Percentiles rank a stretch among this genome's conserved stretches.
These are phyloP conservation scores for Botrylloides violaceus DNA, from an alignment of 23 tunicate genomes.

Conservation along the genomic window DNA sequence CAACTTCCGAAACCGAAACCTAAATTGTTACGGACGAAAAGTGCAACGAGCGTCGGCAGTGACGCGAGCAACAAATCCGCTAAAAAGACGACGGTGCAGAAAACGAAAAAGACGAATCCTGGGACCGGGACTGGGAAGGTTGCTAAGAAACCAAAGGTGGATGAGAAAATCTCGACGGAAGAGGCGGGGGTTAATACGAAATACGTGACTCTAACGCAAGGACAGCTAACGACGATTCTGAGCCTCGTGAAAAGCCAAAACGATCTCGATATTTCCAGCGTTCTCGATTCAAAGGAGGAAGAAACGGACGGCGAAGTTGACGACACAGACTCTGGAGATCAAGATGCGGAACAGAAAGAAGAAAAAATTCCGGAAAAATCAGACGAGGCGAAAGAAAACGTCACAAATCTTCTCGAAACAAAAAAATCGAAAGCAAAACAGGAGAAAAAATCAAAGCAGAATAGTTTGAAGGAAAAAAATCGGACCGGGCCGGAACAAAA, in stretches of 20 bases:
- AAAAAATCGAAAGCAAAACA: conserved; percentile 3
- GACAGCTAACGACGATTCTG: conserved; percentile 70
- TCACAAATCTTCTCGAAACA: conserved; percentile 30
- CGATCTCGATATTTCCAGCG: conserved; percentile 56
- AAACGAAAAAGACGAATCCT: background rate
- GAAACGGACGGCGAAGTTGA: conserved; percentile 2
- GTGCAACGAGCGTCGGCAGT: too few relatives aligned
- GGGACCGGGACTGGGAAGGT: background rate
- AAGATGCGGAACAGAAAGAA: background rate
- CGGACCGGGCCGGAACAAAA: background rate
- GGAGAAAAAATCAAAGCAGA: conserved; percentile 22
- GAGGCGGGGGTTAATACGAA: conserved; percentile 31
- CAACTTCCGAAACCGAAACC: background rate
- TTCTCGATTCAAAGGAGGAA: conserved; percentile 24
- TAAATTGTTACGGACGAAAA: too few relatives aligned
- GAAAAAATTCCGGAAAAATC: background rate
- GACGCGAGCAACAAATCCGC: background rate
- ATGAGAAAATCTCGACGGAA: background rate
- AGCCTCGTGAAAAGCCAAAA: conserved; percentile 70
- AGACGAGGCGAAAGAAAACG: conserved; percentile 1
- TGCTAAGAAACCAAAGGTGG: background rate
- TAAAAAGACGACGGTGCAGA: background rate
- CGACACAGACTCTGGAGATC: background rate
- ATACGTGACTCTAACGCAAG: conserved; percentile 82
- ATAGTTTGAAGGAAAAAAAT: conserved; percentile 11